Evolutionary conservation across 2,113 vertebrate species (phyloP).

Genomic region (Australoheros scitulus): DNA sequence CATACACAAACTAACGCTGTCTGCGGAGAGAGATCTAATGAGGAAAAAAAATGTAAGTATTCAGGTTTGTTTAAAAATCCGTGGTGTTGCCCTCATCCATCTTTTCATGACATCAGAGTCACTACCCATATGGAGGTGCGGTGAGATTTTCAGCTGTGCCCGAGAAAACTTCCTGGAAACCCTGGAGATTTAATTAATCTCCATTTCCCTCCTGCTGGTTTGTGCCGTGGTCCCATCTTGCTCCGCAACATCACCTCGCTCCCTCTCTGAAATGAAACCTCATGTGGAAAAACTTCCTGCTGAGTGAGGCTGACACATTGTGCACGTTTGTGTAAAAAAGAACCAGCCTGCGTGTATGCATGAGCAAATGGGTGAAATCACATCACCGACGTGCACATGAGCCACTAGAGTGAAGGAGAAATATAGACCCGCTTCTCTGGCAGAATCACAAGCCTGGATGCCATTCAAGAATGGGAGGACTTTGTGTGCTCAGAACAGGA

Average conservation of each 20-base stretch:
- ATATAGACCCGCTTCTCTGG: conserved; percentile 34
- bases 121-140: conserved; percentile 15
- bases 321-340: conserved; percentile 27
- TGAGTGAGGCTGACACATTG: conserved; percentile 28
- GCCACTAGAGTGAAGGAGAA: conserved; percentile 32
- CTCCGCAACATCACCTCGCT: conserved; percentile 33
- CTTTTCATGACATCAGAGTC: conserved; percentile 28
- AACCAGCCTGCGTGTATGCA: conserved; percentile 9
- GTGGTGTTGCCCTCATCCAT: conserved; percentile 39
- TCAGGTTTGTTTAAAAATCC: conserved; percentile 15
- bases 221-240: conserved; percentile 20
- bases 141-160: conserved; percentile 33
- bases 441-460: conserved; percentile 26
- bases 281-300: conserved; percentile 32
- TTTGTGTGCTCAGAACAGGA: conserved; percentile 17
- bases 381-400: conserved; percentile 24
- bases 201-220: conserved; percentile 58
- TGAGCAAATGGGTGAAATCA: conserved; percentile 36
- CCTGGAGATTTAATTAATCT: conserved; percentile 66
- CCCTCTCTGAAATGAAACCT: conserved; percentile 35
- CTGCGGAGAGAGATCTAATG: background rate
- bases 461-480: background rate
- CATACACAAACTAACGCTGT: background rate
- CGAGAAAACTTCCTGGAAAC: conserved; percentile 40
- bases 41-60: background rate